A percentile compares a stretch with the other conserved stretches of the same genome.
These are phyloP conservation scores for Hirtodrosophila cameraria DNA, from an alignment of 2,888 invertebrate species.

Conservation along the genomic window DNA sequence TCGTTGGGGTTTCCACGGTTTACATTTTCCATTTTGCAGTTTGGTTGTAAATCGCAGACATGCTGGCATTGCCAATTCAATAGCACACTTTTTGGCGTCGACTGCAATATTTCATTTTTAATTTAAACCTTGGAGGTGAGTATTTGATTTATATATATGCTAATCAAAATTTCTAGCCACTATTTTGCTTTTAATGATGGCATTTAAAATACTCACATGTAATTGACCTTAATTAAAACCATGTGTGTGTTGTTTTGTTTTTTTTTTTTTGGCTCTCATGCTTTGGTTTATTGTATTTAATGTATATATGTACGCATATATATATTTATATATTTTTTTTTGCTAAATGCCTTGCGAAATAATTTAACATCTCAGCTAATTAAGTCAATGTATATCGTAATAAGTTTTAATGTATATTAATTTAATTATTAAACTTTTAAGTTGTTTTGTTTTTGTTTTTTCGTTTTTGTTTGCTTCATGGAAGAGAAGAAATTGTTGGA, in stretches of 20 bases:
- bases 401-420: conserved; percentile 56
- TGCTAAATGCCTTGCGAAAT: conserved; percentile 72
- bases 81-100: conserved; percentile 29
- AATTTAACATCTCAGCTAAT: conserved; percentile 75
- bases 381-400: conserved; percentile 70
- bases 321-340: conserved; percentile 30
- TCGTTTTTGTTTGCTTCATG: conserved; percentile 56
- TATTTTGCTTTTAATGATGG: neutral
- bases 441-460: conserved; percentile 22
- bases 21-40: conserved; percentile 54
- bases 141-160: conserved; percentile 50
- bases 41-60: conserved; percentile 28
- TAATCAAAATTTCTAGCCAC: conserved; percentile 5
- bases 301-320: conserved; percentile 43
- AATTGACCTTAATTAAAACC: conserved; percentile 1
- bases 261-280: conserved; percentile 42
- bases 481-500: conserved; percentile 76
- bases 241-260: too few species aligned
- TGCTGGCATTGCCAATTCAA: conserved; percentile 43
- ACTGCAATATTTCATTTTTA: conserved; percentile 51
- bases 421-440: conserved; percentile 32
- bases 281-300: conserved; percentile 57
- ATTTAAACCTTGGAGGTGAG: conserved; percentile 49
- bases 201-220: too few species aligned
- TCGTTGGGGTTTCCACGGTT: conserved; percentile 40